Conservation (phyloP, 2,797 vertebrate species). For the Tamandua tetradactyla region DNA sequence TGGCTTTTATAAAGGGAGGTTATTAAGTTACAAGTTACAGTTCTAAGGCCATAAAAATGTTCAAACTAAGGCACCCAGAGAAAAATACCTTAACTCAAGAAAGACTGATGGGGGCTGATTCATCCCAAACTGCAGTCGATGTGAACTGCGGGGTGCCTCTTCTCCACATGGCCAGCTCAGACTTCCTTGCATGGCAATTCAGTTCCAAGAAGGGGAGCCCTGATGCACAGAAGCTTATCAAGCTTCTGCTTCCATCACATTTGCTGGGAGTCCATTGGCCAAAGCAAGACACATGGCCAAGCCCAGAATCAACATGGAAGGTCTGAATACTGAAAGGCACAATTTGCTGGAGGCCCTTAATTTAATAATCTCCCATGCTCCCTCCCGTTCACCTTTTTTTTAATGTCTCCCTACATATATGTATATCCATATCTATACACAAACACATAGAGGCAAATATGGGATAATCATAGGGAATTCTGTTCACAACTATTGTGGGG, state of each 20-base stretch:
- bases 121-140: background rate
- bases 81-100: too few species aligned
- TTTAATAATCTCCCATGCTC: background rate
- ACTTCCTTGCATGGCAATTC: background rate
- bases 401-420: too few species aligned
- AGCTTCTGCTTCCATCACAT: background rate
- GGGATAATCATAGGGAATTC: too few species aligned
- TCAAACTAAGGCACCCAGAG: too few species aligned
- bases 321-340: background rate
- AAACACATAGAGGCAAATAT: too few species aligned
- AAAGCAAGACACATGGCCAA: background rate
- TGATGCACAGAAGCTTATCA: background rate
- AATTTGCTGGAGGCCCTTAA: background rate
- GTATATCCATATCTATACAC: too few species aligned
- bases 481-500: too few species aligned
- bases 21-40: too few species aligned
- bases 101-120: background rate
- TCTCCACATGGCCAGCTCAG: background rate
- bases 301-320: background rate
- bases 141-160: background rate
- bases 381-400: too few species aligned
- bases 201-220: slow-evolving; percentile 9
- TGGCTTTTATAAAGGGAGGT: too few species aligned
- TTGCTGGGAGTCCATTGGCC: background rate
- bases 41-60: too few species aligned